A percentile compares a stretch with the other conserved stretches of the same genome.
Conservation (phyloP, 2,888 invertebrate species). For the Euzophera pinguis region DNA sequence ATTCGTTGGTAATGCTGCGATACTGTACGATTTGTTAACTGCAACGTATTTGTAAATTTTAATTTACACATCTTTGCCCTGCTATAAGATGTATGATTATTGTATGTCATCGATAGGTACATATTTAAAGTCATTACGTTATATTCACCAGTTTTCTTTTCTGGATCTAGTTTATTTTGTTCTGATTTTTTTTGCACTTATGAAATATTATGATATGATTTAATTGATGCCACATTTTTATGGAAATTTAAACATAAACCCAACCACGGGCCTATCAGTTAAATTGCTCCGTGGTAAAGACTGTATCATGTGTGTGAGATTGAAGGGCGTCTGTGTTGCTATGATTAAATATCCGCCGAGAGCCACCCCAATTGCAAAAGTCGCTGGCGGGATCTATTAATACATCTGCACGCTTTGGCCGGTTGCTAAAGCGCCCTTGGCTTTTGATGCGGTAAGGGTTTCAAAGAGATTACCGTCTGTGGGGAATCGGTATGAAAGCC, state of each 20-base stretch:
- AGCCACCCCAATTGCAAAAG: not conserved
- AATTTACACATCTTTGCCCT: too few species aligned
- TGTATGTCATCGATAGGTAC: not conserved
- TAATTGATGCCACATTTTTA: not conserved
- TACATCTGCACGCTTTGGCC: not conserved
- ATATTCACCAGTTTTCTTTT: too few species aligned
- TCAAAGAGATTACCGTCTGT: not conserved
- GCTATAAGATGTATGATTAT: too few species aligned
- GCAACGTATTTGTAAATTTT: too few species aligned
- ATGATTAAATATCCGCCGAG: constrained; percentile 3
- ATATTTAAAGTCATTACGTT: too few species aligned
- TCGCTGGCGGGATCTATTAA: not conserved
- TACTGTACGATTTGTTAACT: too few species aligned
- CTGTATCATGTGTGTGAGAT: not conserved
- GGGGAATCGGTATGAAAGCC: not conserved
- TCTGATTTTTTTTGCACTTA: too few species aligned
- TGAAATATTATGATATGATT: too few species aligned
- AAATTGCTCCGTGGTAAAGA: too few species aligned
- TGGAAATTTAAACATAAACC: not conserved
- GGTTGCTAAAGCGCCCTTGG: not conserved
- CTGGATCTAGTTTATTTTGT: too few species aligned
- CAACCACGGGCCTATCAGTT: not conserved
- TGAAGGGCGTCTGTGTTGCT: not conserved
- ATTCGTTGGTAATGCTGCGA: too few species aligned
- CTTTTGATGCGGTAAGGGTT: not conserved